Evolutionary conservation across 2,113 vertebrate genomes (phyloP).

Genomic region (Chionodraco myersi): DNA sequence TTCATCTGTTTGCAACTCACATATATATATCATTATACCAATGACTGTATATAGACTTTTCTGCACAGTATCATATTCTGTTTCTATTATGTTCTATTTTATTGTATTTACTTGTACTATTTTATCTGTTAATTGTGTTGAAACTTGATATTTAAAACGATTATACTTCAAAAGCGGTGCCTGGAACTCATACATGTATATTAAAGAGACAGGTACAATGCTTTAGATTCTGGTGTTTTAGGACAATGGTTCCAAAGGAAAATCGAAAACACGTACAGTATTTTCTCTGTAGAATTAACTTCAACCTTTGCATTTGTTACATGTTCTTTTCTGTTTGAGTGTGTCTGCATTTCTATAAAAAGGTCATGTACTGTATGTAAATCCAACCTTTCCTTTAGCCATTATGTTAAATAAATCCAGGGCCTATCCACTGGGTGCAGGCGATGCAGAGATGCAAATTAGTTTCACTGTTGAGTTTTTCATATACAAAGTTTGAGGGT

Average conservation of each 20-base stretch:
- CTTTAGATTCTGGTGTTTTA: neutral
- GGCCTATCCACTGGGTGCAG: neutral
- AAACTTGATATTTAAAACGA: neutral
- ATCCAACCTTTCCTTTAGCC: slow-evolving; percentile 51
- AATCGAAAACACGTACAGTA: neutral
- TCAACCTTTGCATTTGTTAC: neutral
- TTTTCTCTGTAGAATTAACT: neutral
- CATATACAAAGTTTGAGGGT: neutral
- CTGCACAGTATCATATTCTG: too few species aligned
- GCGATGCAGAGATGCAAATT: neutral
- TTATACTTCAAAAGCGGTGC: neutral
- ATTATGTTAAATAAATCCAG: slow-evolving; percentile 21
- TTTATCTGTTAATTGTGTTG: too few species aligned
- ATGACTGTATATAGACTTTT: too few species aligned
- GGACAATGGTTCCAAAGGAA: neutral
- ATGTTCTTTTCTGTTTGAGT: neutral
- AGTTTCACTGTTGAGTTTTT: neutral
- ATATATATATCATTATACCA: too few species aligned
- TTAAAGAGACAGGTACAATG: neutral
- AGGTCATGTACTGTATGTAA: slow-evolving; percentile 43
- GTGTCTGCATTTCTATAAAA: slow-evolving; percentile 1
- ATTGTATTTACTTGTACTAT: too few species aligned
- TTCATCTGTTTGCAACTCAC: too few species aligned
- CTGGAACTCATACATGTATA: neutral
- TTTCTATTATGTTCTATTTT: too few species aligned